Evolutionary conservation across 2,797 vertebrate species (phyloP), one percentile per base, ranked within the genome.

Genomic region (Chaunax sp.): DNA sequence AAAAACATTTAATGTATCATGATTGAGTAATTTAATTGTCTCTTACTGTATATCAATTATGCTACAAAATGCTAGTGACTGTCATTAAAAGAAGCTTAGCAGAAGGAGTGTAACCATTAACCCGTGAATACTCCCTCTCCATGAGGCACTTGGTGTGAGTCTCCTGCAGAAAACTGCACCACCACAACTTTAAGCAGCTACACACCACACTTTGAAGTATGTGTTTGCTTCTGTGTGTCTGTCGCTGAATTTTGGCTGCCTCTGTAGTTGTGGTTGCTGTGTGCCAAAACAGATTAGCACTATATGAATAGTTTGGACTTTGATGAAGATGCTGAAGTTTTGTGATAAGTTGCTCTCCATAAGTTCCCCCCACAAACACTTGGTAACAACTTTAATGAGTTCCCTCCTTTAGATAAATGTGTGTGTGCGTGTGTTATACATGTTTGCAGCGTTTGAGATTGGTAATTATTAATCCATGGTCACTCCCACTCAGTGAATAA

Each of bases 401-500:
- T 62, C 51, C 53, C 67, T 54, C 37, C 38, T 37, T 12, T 6
- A 72, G 68, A 84, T 80, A 37, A 16, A 66, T 30, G 53, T 73
- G n/a, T 49, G 47, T 60, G 47, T 37, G 35, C 47, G 49, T 22
- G 41, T 44, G 41, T 19, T 44, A n/a, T 44, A 20, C 37, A n/a
- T 56, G 35, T 64, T 65, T 50, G 14, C 9, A 1, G n/a, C 68
- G 23, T 62, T 56, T 57, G 35, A 52, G 33, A 62, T 56, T 41
- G n/a, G 54, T 60, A 75, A 65, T 60, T 69, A 69, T 50, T 84
- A 64, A 78, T 67, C 74, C 43, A 7, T 54, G 60, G 25, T 77
- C 15, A 52, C 75, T 73, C 62, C 52, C 28, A 28, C 69, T 80
- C 62, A 25, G 68, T 86, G 86, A 92, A 89, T 84, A 86, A 77